phyloP scores from a whole-genome alignment of 2,888 invertebrate genomes.

The Yponomeuta plumbellus region DNA sequence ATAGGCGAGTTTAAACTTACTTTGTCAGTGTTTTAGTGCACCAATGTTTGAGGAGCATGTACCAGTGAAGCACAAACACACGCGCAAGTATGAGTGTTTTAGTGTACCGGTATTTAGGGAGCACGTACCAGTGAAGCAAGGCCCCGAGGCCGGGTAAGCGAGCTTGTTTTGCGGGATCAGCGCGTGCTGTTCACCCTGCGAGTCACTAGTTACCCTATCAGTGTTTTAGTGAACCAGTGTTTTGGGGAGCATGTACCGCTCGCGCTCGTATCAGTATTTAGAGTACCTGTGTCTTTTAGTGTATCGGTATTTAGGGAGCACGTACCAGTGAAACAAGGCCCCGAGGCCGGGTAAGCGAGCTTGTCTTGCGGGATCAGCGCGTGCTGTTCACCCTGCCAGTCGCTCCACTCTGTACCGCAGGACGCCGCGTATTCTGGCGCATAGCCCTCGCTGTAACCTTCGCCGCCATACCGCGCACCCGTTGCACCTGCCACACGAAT shows the following conservation, averaged over 20 bases:
- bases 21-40: too few species aligned
- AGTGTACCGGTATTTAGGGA: neutral
- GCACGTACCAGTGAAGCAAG: conserved; percentile 78
- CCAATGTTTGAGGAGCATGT: too few species aligned
- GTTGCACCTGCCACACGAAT: conserved; percentile 41
- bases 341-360: conserved; percentile 70
- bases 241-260: too few species aligned
- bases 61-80: too few species aligned
- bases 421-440: conserved; percentile 65
- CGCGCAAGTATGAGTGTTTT: conserved; percentile 49
- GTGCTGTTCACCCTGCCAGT: conserved; percentile 70
- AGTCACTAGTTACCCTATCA: too few species aligned
- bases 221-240: too few species aligned
- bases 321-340: conserved; percentile 80
- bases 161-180: conserved; percentile 71
- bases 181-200: conserved; percentile 68
- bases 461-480: conserved; percentile 64
- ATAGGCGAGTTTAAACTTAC: conserved; percentile 68
- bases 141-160: conserved; percentile 72
- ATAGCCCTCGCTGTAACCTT: conserved; percentile 65
- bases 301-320: conserved; percentile 9
- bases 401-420: conserved; percentile 63
- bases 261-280: conserved; percentile 50
- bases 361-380: conserved; percentile 70
- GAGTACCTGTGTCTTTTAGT: neutral